These are phyloP conservation scores for Vanessa atalanta DNA, from an alignment of 1,140 invertebrate genomes.

Conservation along the genomic window DNA sequence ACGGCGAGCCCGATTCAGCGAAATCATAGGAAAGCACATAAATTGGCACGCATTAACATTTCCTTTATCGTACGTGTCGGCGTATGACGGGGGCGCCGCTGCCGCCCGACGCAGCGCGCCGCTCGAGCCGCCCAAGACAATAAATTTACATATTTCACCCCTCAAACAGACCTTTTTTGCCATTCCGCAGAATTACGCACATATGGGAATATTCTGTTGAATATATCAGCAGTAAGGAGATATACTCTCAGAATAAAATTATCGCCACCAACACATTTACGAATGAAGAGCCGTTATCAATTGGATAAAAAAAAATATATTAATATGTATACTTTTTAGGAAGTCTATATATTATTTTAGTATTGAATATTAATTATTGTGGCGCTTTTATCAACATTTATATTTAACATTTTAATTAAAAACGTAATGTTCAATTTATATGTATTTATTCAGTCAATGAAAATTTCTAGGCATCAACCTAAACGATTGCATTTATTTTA, in stretches of 20 bases:
- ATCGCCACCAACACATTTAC: constrained; percentile 73
- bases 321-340: constrained; percentile 3
- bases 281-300: constrained; percentile 34
- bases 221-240: constrained; percentile 78
- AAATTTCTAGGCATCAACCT: not conserved
- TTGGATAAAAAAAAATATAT: constrained; percentile 9
- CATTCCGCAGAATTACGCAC: constrained; percentile 80
- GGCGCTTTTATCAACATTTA: not conserved
- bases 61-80: constrained; percentile 80
- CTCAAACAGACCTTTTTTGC: constrained; percentile 81
- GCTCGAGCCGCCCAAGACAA: constrained; percentile 75
- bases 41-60: constrained; percentile 79
- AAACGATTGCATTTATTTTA: not conserved
- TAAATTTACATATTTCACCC: constrained; percentile 81
- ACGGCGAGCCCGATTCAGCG: constrained; percentile 70
- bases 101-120: constrained; percentile 41
- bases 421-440: not conserved
- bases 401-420: not conserved
- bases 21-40: constrained; percentile 81
- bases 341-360: not conserved
- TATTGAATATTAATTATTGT: no score
- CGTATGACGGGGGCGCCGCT: constrained; percentile 74
- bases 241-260: constrained; percentile 79
- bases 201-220: constrained; percentile 80
- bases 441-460: not conserved